Percentiles rank a stretch among this genome's conserved stretches.
Conservation (phyloP, 2,797 vertebrate species). For the Ibycter americanus region DNA sequence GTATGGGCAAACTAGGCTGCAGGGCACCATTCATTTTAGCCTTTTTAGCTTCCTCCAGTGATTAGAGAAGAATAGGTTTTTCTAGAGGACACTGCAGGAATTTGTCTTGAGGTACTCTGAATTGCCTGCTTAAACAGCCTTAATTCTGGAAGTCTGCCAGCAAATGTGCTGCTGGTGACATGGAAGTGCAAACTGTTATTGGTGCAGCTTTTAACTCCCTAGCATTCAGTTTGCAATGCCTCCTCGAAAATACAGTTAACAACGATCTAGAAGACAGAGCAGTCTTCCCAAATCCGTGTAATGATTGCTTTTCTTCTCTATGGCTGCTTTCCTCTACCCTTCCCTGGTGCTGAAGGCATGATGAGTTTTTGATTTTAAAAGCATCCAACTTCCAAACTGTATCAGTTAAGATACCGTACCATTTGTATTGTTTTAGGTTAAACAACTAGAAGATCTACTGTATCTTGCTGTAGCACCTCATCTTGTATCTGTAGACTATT, state of each 20-base stretch:
- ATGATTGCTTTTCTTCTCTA: background rate
- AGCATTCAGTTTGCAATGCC: background rate
- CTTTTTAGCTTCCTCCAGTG: background rate
- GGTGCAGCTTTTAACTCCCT: background rate
- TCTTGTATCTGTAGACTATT: background rate
- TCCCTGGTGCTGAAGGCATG: background rate
- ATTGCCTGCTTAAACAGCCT: background rate
- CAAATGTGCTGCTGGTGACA: background rate
- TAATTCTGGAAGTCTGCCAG: background rate
- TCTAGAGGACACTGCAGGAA: background rate
- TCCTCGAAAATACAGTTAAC: background rate
- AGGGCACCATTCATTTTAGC: background rate
- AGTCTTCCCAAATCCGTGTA: background rate
- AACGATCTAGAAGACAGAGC: background rate
- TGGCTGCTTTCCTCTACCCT: background rate
- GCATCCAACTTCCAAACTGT: background rate
- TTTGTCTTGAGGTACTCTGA: background rate
- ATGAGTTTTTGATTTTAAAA: background rate
- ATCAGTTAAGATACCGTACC: background rate
- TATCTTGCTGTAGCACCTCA: background rate
- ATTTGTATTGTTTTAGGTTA: background rate
- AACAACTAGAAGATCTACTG: background rate
- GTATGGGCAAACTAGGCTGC: background rate
- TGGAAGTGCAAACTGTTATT: background rate
- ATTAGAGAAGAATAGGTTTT: background rate